These are phyloP conservation scores for Nothobranchius kuhntae DNA, from an alignment of 2,113 vertebrate genomes.

Conservation along the genomic window DNA sequence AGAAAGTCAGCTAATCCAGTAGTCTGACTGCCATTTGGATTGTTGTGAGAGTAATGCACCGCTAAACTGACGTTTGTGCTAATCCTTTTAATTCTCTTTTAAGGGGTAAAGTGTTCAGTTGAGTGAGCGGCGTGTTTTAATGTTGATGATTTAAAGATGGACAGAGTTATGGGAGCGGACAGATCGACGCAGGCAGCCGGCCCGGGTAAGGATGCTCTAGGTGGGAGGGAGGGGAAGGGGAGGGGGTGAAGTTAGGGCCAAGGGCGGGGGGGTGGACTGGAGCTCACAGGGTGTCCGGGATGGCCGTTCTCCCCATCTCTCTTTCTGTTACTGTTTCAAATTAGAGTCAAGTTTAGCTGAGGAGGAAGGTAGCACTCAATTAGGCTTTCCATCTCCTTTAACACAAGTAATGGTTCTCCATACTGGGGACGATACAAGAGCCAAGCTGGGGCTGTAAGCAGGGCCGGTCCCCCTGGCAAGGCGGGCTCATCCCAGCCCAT, in stretches of 20 bases:
- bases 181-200: conserved; percentile 34
- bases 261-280: neutral
- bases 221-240: conserved; percentile 11
- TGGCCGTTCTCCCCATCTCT: conserved; percentile 37
- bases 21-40: conserved; percentile 65
- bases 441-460: conserved; percentile 54
- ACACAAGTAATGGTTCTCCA: conserved; percentile 70
- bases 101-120: conserved; percentile 73
- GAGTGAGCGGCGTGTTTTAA: conserved; percentile 68
- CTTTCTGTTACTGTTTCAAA: conserved; percentile 42
- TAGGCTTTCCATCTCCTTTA: conserved; percentile 62
- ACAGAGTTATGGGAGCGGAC: conserved; percentile 59
- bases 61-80: conserved; percentile 76
- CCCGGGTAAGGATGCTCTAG: conserved; percentile 22
- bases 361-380: conserved; percentile 65
- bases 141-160: conserved; percentile 74
- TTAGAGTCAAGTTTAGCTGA: conserved; percentile 50
- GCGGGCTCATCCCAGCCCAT: conserved; percentile 82
- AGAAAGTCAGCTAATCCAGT: conserved; percentile 56
- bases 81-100: conserved; percentile 82
- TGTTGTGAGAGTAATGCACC: conserved; percentile 63
- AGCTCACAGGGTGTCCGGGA: conserved; percentile 23
- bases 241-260: conserved; percentile 2
- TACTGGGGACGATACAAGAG: conserved; percentile 51
- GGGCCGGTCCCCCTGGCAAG: conserved; percentile 71